phyloP scores from a whole-genome alignment of 2,888 invertebrate species.

The Quadriops clusia region DNA sequence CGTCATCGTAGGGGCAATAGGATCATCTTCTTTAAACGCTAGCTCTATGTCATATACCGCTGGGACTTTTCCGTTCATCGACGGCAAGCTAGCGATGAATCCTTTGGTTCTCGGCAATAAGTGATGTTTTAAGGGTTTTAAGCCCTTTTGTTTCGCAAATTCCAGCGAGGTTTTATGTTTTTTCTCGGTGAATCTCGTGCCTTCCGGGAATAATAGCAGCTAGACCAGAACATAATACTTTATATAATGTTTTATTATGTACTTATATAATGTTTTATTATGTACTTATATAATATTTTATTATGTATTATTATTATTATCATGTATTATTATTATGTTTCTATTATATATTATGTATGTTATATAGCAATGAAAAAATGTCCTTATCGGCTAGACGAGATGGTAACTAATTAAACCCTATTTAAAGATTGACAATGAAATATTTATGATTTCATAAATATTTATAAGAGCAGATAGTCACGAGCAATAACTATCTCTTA shows the following conservation, averaged over 20 bases:
- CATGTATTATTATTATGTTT: constrained; percentile 1
- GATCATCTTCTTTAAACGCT: constrained; percentile 53
- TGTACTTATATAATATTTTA: not conserved
- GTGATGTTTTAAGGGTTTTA: constrained; percentile 78
- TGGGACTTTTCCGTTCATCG: constrained; percentile 67
- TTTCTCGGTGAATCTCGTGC: constrained; percentile 77
- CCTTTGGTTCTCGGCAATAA: constrained; percentile 92
- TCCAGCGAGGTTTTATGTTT: constrained; percentile 81
- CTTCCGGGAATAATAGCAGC: constrained; percentile 85
- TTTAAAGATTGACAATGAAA: constrained; percentile 1
- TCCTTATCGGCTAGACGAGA: too few species aligned
- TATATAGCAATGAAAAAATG: too few species aligned
- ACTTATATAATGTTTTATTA: not conserved
- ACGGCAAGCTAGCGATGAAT: constrained; percentile 74
- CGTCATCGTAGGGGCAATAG: constrained; percentile 56
- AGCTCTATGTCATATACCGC: constrained; percentile 77
- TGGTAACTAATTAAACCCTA: too few species aligned
- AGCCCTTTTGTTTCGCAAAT: constrained; percentile 75
- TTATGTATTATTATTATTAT: not conserved
- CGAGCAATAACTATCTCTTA: constrained; percentile 5
- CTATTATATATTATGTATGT: too few species aligned
- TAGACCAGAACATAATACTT: constrained; percentile 37
- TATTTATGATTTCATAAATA: not conserved
- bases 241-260: not conserved
- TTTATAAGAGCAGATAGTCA: not conserved